These are phyloP conservation scores for Himalopsyche kuldschensis DNA, from an alignment of 2,888 invertebrate genomes.

Conservation along the genomic window DNA sequence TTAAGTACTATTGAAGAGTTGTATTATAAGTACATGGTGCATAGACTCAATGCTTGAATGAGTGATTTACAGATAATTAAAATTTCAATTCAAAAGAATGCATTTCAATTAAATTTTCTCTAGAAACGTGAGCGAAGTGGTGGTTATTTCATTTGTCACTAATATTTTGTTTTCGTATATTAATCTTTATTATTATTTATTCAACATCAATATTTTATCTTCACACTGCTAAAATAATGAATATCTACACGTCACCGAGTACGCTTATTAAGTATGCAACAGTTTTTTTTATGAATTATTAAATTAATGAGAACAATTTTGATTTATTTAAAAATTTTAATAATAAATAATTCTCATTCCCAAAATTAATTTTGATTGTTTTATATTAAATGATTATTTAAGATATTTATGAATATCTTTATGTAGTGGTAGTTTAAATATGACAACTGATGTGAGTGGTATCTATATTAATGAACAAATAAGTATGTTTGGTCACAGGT, in stretches of 20 bases:
- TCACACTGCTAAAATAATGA: not conserved
- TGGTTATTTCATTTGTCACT: not conserved
- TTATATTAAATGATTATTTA: not conserved
- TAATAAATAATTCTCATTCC: not conserved
- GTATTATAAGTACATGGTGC: not conserved
- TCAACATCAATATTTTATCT: not conserved
- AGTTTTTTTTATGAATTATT: not conserved
- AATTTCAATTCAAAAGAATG: not conserved
- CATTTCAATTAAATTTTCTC: not conserved
- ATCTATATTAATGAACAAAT: not conserved
- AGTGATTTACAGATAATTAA: not conserved
- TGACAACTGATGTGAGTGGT: no score
- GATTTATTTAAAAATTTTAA: not conserved
- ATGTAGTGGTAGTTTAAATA: not conserved
- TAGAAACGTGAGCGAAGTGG: not conserved
- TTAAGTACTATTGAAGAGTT: not conserved
- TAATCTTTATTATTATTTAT: not conserved
- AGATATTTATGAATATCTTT: not conserved
- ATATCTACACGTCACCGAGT: not conserved
- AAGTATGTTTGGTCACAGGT: not conserved
- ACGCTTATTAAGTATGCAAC: not conserved
- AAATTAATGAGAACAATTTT: not conserved
- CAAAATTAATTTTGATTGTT: not conserved
- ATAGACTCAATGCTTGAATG: slow-evolving; percentile 7
- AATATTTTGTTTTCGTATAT: not conserved